Conservation (phyloP, 2,888 invertebrate species). For the Sphecodes monilicornis region DNA sequence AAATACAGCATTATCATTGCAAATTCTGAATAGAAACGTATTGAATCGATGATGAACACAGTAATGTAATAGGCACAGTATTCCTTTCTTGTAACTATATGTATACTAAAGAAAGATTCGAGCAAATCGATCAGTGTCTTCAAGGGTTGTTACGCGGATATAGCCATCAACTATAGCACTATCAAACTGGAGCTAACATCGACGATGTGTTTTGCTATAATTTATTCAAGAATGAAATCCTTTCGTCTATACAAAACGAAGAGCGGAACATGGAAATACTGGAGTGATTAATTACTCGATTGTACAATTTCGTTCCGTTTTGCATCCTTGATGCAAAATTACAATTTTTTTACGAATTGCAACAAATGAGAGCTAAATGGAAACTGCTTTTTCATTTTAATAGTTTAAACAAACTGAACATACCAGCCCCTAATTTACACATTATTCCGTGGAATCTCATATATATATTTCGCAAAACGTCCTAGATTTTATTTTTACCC, state of each 20-base stretch:
- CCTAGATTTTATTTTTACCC: neutral
- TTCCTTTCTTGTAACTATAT: slow-evolving; percentile 3
- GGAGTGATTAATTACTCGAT: neutral
- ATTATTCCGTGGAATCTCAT: neutral
- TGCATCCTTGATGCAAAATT: neutral
- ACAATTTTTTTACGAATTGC: neutral
- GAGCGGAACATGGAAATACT: no score
- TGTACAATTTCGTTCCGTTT: no score
- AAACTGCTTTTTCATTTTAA: neutral
- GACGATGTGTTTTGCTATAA: neutral
- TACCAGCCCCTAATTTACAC: neutral
- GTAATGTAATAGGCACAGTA: neutral
- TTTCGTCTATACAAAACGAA: neutral
- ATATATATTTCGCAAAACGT: neutral
- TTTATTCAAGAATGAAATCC: neutral
- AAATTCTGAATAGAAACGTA: neutral
- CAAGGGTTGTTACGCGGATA: slow-evolving; percentile 19
- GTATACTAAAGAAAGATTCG: neutral
- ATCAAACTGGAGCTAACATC: neutral
- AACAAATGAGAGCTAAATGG: neutral
- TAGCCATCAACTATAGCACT: neutral
- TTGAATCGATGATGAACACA: neutral
- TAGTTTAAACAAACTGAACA: neutral
- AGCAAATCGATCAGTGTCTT: slow-evolving; percentile 38
- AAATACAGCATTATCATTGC: neutral